Conservation (phyloP, 2,113 vertebrate genomes). For the Motacilla tschutschensis region DNA sequence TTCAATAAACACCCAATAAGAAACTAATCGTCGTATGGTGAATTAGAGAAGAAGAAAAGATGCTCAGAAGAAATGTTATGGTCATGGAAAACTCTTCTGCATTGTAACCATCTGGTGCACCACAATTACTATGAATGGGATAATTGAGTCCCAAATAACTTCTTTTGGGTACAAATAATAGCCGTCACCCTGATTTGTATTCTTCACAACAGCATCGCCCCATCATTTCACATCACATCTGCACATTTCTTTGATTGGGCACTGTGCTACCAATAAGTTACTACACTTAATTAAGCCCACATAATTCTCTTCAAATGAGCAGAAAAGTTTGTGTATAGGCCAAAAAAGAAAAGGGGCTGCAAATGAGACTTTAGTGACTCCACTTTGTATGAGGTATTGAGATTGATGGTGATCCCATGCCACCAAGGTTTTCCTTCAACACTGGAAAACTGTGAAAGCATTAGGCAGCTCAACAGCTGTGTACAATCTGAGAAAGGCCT, state of each 20-base stretch:
- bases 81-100: slow-evolving; percentile 78
- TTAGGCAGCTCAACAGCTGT: slow-evolving; percentile 82
- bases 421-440: slow-evolving; percentile 77
- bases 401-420: slow-evolving; percentile 81
- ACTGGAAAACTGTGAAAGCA: slow-evolving; percentile 79
- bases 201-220: slow-evolving; percentile 75
- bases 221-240: slow-evolving; percentile 90
- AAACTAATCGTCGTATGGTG: slow-evolving; percentile 84
- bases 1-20: slow-evolving; percentile 82
- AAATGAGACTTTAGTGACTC: slow-evolving; percentile 85
- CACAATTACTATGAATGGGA: slow-evolving; percentile 72
- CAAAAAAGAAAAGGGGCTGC: slow-evolving; percentile 72
- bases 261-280: slow-evolving; percentile 84
- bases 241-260: slow-evolving; percentile 81
- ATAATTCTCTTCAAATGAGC: slow-evolving; percentile 81
- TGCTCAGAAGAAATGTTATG: slow-evolving; percentile 74
- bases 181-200: slow-evolving; percentile 82
- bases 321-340: slow-evolving; percentile 76
- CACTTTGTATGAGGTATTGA: slow-evolving; percentile 78
- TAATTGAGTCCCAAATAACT: slow-evolving; percentile 90
- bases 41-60: slow-evolving; percentile 87
- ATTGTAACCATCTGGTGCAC: slow-evolving; percentile 91
- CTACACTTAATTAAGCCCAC: slow-evolving; percentile 92
- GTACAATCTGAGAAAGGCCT: slow-evolving; percentile 72
- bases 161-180: slow-evolving; percentile 81